These are phyloP conservation scores for Oligia latruncula DNA, from an alignment of 2,888 invertebrate genomes.

Conservation along the genomic window DNA sequence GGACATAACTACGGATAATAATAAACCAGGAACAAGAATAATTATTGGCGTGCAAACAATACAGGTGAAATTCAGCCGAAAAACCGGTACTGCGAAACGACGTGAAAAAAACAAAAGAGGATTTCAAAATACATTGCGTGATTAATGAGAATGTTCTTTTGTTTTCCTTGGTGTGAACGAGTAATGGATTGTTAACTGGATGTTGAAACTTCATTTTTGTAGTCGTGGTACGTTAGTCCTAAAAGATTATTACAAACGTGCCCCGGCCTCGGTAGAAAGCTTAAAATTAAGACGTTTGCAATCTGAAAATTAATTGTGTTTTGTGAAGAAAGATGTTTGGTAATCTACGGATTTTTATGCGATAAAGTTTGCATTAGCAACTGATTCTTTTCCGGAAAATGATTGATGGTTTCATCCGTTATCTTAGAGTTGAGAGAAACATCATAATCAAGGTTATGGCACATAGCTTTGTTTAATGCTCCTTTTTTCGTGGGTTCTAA, in stretches of 20 bases:
- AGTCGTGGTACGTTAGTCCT: conserved; percentile 30
- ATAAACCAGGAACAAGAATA: conserved; percentile 47
- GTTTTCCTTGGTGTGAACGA: conserved; percentile 14
- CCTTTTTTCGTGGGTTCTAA: background rate
- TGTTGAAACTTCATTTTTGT: conserved; percentile 1
- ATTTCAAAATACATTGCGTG: conserved; percentile 35
- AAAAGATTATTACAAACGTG: conserved; percentile 52
- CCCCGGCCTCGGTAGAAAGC: conserved; percentile 49
- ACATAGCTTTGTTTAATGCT: background rate
- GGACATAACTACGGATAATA: conserved; percentile 46
- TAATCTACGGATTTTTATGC: conserved; percentile 36
- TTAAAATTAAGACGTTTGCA: conserved; percentile 46
- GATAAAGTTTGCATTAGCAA: conserved; percentile 35
- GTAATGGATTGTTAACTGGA: conserved; percentile 47
- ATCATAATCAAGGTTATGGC: conserved; percentile 31
- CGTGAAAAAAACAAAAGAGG: background rate
- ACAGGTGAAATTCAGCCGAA: conserved; percentile 50
- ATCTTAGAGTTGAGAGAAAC: conserved; percentile 19
- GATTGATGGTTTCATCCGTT: conserved; percentile 36
- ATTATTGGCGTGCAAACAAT: conserved; percentile 50
- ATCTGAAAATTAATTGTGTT: conserved; percentile 19
- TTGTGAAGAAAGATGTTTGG: conserved; percentile 18
- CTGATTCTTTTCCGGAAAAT: conserved; percentile 26
- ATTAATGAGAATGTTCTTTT: conserved; percentile 1
- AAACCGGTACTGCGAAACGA: conserved; percentile 3